These are phyloP conservation scores for Acrossocheilus wenchowensis DNA, from an alignment of 2,797 vertebrate species.

Conservation along the genomic window DNA sequence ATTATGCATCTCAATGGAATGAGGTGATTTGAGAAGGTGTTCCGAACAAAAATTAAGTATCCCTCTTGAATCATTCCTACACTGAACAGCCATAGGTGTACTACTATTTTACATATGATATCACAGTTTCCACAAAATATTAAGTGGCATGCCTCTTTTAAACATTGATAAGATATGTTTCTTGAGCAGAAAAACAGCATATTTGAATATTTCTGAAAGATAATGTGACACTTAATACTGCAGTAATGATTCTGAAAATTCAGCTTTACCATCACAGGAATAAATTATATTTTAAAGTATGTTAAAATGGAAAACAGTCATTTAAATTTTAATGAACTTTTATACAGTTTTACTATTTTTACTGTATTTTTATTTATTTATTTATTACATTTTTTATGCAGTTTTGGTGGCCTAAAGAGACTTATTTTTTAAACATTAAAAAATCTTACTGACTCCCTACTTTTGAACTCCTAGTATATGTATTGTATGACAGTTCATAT, in stretches of 20 bases:
- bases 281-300: neutral
- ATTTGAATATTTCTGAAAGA: neutral
- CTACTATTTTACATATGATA: neutral
- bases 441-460: neutral
- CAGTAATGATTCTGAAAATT: neutral
- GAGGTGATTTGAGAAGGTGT: constrained; percentile 79
- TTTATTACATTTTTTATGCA: neutral
- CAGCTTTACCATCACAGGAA: neutral
- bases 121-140: neutral
- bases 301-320: neutral
- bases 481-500: neutral
- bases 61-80: neutral
- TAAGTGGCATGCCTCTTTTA: neutral
- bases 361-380: neutral
- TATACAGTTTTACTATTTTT: neutral
- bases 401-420: neutral
- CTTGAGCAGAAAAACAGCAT: neutral
- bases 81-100: neutral
- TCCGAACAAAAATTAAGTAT: neutral
- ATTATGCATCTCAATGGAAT: constrained; percentile 95
- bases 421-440: neutral
- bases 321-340: neutral
- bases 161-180: neutral
- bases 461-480: neutral
- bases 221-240: neutral